A percentile compares a stretch with the other conserved stretches of the same genome.
Conservation (phyloP, 2,797 vertebrate species). For the Eulemur mongoz region DNA sequence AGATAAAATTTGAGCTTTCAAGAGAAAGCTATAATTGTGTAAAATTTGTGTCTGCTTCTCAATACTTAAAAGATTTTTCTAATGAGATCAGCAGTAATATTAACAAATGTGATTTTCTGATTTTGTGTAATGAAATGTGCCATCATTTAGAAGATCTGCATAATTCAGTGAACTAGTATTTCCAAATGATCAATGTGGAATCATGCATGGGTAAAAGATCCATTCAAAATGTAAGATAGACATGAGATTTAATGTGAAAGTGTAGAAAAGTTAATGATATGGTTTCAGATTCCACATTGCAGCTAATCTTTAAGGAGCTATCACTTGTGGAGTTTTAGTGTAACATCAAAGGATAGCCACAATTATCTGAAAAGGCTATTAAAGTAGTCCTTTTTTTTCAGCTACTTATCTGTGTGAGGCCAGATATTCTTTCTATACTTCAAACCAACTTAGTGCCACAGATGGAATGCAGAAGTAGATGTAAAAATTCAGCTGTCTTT, state of each 20-base stretch:
- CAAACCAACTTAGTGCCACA: neutral
- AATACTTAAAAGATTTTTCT: conserved; percentile 27
- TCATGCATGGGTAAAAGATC: neutral
- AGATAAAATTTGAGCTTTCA: conserved; percentile 35
- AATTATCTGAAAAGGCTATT: conserved; percentile 33
- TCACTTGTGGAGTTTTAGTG: neutral
- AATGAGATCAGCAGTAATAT: neutral
- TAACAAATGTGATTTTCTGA: neutral
- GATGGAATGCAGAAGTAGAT: conserved; percentile 40
- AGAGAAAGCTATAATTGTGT: conserved; percentile 28
- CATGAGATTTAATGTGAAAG: neutral
- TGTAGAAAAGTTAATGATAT: conserved; percentile 29
- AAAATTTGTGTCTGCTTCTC: neutral
- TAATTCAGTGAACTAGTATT: neutral
- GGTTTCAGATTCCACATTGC: conserved; percentile 10
- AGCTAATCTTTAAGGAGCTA: conserved; percentile 21
- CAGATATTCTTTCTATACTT: neutral
- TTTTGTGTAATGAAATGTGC: neutral
- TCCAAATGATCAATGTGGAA: conserved; percentile 23
- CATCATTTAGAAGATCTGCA: conserved; percentile 26
- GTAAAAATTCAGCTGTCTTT: conserved; percentile 36
- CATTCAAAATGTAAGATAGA: conserved; percentile 3
- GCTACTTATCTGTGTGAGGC: neutral
- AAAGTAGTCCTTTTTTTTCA: neutral
- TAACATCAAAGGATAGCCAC: conserved; percentile 30